Evolutionary conservation across 2,888 invertebrate genomes (phyloP).

Genomic region (Tipula unca): DNA sequence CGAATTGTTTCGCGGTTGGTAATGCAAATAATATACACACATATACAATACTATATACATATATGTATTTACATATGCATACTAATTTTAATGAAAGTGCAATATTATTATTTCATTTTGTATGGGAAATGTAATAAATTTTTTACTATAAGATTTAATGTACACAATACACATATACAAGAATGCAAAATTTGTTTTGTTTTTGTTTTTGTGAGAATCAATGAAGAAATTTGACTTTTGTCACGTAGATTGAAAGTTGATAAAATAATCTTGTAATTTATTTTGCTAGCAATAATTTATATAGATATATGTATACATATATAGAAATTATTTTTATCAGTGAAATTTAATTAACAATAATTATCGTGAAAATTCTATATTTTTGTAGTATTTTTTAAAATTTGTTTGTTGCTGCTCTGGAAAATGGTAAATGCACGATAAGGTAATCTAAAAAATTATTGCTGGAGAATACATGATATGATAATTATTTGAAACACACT

Average conservation of each 20-base stretch:
- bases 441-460: too few species aligned
- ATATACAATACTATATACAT: too few species aligned
- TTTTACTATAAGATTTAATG: too few species aligned
- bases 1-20: not conserved
- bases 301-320: too few species aligned
- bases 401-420: not conserved
- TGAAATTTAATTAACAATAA: not conserved
- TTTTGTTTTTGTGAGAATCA: not conserved
- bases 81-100: not conserved
- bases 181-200: not conserved
- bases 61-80: too few species aligned
- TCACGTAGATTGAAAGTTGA: not conserved
- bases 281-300: not conserved
- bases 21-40: not conserved
- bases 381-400: not conserved
- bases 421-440: not conserved
- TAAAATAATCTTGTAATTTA: not conserved
- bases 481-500: too few species aligned
- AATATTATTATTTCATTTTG: not conserved
- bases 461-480: too few species aligned
- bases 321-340: not conserved
- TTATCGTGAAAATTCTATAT: not conserved
- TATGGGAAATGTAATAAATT: not conserved
- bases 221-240: slow-evolving; percentile 2
- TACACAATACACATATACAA: not conserved